Evolutionary conservation across 2,113 vertebrate species (phyloP).

Genomic region (Perca schrenkii): DNA sequence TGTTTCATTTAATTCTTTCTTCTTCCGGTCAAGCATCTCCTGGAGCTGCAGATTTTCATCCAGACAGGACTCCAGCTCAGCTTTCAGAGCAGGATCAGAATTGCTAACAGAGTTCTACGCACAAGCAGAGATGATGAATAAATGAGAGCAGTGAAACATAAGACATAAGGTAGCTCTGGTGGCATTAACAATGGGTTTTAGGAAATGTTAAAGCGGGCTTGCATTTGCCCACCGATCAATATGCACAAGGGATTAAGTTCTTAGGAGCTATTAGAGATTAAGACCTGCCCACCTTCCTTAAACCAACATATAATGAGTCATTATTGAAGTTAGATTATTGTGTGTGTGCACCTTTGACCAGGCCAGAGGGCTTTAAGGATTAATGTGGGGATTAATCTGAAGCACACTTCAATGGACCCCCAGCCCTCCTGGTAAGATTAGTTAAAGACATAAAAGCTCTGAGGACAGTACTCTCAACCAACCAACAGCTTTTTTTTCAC

Average conservation of each 20-base stretch:
- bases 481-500: conserved; percentile 24
- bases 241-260: conserved; percentile 67
- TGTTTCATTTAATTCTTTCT: conserved; percentile 86
- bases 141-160: conserved; percentile 66
- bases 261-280: conserved; percentile 74
- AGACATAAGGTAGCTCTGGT: conserved; percentile 44
- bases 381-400: conserved; percentile 76
- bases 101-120: conserved; percentile 75
- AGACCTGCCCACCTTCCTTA: conserved; percentile 62
- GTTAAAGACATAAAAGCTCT: conserved; percentile 36
- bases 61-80: conserved; percentile 85
- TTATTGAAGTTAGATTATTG: conserved; percentile 62
- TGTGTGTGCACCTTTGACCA: conserved; percentile 58
- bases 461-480: neutral
- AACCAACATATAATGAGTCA: conserved; percentile 65
- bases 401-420: conserved; percentile 51
- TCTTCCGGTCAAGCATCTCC: conserved; percentile 85
- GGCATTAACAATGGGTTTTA: conserved; percentile 55
- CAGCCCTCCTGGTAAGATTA: conserved; percentile 47
- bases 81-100: conserved; percentile 79
- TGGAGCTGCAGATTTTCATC: conserved; percentile 87
- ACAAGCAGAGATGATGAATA: conserved; percentile 68
- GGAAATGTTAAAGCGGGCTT: conserved; percentile 45
- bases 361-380: conserved; percentile 65
- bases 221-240: conserved; percentile 58